phyloP scores from a whole-genome alignment of 2,113 vertebrate genomes.

The Microcebus lehilahytsara region DNA sequence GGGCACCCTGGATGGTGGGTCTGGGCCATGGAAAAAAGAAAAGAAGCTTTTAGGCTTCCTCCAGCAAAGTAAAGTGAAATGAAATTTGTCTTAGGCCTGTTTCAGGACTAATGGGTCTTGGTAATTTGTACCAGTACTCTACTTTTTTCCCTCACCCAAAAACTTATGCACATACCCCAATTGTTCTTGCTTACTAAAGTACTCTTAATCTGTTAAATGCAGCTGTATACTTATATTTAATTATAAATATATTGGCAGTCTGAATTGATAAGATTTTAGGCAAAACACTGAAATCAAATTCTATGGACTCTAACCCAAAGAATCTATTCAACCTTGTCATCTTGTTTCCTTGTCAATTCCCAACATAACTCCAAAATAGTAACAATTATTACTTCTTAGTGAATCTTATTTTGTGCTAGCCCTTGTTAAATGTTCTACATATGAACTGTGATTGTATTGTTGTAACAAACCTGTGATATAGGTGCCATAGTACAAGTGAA shows the following conservation, averaged over 20 bases:
- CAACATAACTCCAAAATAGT: not conserved
- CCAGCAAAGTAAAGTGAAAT: not conserved
- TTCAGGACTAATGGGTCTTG: not conserved
- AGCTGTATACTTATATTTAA: not conserved
- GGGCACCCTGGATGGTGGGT: not conserved
- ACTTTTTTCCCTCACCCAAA: not conserved
- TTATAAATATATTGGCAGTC: not conserved
- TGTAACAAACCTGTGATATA: not conserved
- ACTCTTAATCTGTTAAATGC: not conserved
- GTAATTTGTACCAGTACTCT: not conserved
- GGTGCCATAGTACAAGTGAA: not conserved
- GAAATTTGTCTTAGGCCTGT: not conserved
- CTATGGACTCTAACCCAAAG: not conserved
- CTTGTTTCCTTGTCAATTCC: not conserved
- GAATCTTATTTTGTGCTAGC: not conserved
- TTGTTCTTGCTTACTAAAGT: not conserved
- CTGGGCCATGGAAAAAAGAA: no score
- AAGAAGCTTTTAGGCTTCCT: not conserved
- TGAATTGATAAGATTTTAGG: constrained; percentile 28
- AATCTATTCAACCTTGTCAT: not conserved
- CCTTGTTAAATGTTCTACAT: not conserved
- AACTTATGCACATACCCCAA: not conserved
- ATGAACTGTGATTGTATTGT: not conserved
- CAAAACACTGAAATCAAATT: constrained; percentile 28
- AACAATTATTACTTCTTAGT: not conserved